Percentiles rank a stretch among this genome's conserved stretches.
phyloP scores from a whole-genome alignment of 2,888 invertebrate species.

The Prosapia bicincta region DNA sequence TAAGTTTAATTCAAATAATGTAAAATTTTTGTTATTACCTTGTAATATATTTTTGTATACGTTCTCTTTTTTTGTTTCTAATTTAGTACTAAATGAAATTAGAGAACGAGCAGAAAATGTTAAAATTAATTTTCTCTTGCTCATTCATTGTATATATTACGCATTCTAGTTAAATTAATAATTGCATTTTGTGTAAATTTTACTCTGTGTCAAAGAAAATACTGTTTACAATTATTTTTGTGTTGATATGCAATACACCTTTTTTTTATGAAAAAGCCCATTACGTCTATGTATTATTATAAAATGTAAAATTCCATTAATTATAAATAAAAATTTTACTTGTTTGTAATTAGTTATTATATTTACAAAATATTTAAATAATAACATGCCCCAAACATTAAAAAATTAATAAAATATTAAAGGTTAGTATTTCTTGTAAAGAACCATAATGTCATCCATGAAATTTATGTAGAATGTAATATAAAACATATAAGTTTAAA shows the following conservation, averaged over 20 bases:
- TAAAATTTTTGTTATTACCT: slow-evolving; percentile 20
- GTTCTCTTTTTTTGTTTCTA: slow-evolving; percentile 14
- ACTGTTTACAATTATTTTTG: neutral
- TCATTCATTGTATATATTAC: neutral
- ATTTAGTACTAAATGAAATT: slow-evolving; percentile 7
- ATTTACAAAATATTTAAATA: too few species aligned
- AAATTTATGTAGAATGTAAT: too few species aligned
- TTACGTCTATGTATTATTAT: neutral
- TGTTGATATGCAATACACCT: too few species aligned
- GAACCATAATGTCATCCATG: too few species aligned
- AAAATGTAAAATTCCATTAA: neutral
- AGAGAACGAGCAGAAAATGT: neutral
- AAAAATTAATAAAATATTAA: too few species aligned
- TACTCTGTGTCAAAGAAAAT: neutral
- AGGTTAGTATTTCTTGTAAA: too few species aligned
- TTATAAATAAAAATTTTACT: neutral
- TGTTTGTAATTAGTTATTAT: neutral
- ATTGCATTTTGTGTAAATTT: neutral
- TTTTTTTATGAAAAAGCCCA: neutral
- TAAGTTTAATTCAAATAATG: neutral
- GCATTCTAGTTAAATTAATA: neutral
- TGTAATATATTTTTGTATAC: slow-evolving; percentile 26
- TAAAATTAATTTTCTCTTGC: neutral
- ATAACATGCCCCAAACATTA: too few species aligned
- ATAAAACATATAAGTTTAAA: too few species aligned